These are phyloP conservation scores for Scaptomyza flava DNA, from an alignment of 2,888 invertebrate species.

Conservation along the genomic window DNA sequence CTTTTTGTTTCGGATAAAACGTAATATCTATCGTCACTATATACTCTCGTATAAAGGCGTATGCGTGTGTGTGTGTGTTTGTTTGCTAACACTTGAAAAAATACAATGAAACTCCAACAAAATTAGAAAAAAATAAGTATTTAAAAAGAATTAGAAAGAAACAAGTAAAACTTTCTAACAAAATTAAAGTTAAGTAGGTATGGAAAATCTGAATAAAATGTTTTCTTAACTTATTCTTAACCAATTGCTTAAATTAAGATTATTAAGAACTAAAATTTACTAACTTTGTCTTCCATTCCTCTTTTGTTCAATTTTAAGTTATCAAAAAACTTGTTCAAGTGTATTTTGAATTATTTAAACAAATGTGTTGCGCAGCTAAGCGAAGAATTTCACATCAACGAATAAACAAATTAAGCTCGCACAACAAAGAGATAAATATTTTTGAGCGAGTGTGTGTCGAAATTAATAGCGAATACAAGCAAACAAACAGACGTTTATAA, in stretches of 20 bases:
- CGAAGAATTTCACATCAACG: constrained; percentile 53
- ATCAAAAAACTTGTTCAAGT: constrained; percentile 18
- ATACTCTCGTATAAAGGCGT: constrained; percentile 17
- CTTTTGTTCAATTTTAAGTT: no score
- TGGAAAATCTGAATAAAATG: no score
- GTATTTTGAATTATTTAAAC: constrained; percentile 57
- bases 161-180: background rate
- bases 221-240: no score
- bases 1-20: constrained; percentile 61
- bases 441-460: background rate
- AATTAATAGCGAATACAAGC: background rate
- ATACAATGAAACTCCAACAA: background rate
- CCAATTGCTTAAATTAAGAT: no score
- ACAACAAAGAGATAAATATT: constrained; percentile 45
- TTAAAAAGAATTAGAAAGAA: background rate
- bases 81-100: constrained; percentile 41
- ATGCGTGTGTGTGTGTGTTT: background rate
- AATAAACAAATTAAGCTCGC: constrained; percentile 66
- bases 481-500: background rate
- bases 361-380: constrained; percentile 61
- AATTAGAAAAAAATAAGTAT: constrained; percentile 14
- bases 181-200: no score
- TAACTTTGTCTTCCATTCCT: no score
- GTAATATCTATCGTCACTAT: constrained; percentile 31
- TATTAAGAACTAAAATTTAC: no score